Evolutionary conservation across 2,113 vertebrate genomes (phyloP).

Genomic region (Myrmecophaga tridactyla): DNA sequence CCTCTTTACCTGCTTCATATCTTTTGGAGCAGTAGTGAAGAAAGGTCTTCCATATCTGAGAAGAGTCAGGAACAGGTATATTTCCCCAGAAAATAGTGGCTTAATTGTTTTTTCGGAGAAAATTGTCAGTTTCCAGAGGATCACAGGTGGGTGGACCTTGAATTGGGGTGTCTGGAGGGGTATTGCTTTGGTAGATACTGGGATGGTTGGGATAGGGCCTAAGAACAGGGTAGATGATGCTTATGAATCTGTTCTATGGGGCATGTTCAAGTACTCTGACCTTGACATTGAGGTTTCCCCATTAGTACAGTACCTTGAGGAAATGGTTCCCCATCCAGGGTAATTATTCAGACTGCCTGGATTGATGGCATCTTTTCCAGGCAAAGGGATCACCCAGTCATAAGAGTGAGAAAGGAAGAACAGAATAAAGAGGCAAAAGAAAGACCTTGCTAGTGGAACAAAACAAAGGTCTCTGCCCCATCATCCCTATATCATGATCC

Average conservation of each 20-base stretch:
- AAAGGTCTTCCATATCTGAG: not conserved
- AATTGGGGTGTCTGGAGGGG: not conserved
- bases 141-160: not conserved
- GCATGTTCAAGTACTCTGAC: not conserved
- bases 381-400: not conserved
- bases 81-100: not conserved
- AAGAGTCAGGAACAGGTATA: not conserved
- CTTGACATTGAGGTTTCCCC: not conserved
- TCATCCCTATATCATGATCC: not conserved
- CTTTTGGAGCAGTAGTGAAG: not conserved
- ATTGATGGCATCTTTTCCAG: not conserved
- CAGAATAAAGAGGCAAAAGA: not conserved
- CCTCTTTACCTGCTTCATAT: too few relatives aligned
- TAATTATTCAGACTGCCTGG: not conserved
- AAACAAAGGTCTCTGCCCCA: not conserved
- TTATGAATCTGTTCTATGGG: not conserved
- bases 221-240: not conserved
- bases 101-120: not conserved
- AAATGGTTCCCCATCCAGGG: not conserved
- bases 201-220: not conserved
- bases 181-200: not conserved
- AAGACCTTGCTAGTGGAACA: too few relatives aligned
- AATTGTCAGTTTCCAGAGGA: not conserved
- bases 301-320: not conserved
- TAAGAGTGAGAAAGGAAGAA: not conserved